Evolutionary conservation across 2,888 invertebrate genomes (phyloP), one percentile per base, ranked within the genome.

Genomic region (Anoncus sp.): DNA sequence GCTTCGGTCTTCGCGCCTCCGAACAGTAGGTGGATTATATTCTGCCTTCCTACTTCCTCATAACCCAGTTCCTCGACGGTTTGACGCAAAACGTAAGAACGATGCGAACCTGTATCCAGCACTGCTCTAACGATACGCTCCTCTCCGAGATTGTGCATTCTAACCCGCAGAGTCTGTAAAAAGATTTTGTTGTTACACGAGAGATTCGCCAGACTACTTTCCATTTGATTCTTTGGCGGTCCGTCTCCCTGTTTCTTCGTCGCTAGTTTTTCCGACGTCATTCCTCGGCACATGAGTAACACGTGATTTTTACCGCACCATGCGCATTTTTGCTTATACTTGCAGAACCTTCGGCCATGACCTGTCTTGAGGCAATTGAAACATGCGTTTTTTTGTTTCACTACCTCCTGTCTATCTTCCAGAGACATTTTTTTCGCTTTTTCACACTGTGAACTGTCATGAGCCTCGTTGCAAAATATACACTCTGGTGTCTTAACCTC

Each of bases 381-480:
- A 80, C 85, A 86, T 40, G 79, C 82, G 1, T 71, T 51, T 35
- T 79, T 83, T 24, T 75, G 65, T 75, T 75, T 82, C 12, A 82
- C 59, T 31, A 78, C 31, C 7, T 80, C 69, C 45, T 74, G 76
- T 9, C 79, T 60, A 7, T n/a, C n/a, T n/a, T n/a, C n/a, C n/a
- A n/a, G n/a, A n/a, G n/a, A n/a, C n/a, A n/a, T n/a, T n/a, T n/a
- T n/a, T n/a, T n/a, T n/a, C n/a, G n/a, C n/a, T n/a, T n/a, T n/a
- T n/a, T n/a, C n/a, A n/a, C n/a, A n/a, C n/a, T n/a, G n/a, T n/a
- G n/a, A n/a, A n/a, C n/a, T n/a, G n/a, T n/a, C n/a, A n/a, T n/a
- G n/a, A n/a, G 78, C 57, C 18, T 77, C 81, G 20, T 27, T 60
- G 71, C 85, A 86, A 82, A 87, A 86, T 45, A 87, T 83, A 78